Base-by-base conservation (phyloP, 2,797 vertebrate species). In the Falco biarmicus region DNA sequence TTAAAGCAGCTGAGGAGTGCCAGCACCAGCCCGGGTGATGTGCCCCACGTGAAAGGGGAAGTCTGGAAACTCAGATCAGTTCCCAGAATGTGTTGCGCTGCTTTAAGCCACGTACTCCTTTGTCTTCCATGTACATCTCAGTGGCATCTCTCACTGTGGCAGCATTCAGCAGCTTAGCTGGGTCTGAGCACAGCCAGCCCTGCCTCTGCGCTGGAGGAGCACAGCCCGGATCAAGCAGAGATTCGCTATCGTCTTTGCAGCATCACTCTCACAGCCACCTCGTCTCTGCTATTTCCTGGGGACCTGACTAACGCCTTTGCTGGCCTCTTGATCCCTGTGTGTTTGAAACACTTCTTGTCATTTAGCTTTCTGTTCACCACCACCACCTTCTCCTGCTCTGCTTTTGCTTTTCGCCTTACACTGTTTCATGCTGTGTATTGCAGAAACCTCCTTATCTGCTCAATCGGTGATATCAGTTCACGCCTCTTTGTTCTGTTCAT, bases 151-250 rank as follows among this genome's bases (percentile, higher is more conserved):
- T 68, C 3, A 1, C 69, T 4, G 15, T 15, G 37, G 66, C n/a
- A 60, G n/a, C 57, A 9, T 5, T 34, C 19, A 15, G 50, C 15
- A 37, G 43, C 43, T 91, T 75, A 47, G 64, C 81, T 70, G 53
- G 69, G n/a, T 18, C 26, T 68, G 57, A 26, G 45, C 64, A 41
- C 34, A 41, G 37, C 17, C 20, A 3, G 22, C 9, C 25, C 61
- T 19, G 34, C 13, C 26, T 47, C 68, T 60, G 50, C 1, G 0
- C 60, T n/a, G 45, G 47, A 29, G 61, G 25, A 71, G 29, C 20
- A 8, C 48, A 43, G 19, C 34, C 78, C 0, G 0, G 34, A 65
- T 32, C 1, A 1, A 12, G 26, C 0, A 15, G 80, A 29, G 15
- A 6, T 53, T 48, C 10, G 18, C 6, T 21, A 10, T 31, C 50